Evolutionary conservation across 2,113 vertebrate genomes (phyloP).

Genomic region (Salvelinus sp.): DNA sequence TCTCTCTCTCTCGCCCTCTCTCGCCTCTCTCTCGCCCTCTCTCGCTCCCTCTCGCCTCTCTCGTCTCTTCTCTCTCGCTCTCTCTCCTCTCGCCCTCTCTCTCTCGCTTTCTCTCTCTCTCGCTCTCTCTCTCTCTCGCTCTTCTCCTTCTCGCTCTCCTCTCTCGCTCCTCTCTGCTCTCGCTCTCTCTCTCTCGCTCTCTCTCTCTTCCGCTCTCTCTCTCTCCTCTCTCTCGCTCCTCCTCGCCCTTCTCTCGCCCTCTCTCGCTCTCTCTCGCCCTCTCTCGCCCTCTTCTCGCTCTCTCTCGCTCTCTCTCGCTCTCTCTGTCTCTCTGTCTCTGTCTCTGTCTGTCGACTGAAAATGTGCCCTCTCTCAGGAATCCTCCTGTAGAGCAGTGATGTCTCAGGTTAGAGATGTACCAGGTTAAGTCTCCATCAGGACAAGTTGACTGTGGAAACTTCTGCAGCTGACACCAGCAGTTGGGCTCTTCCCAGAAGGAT

Average conservation of each 20-base stretch:
- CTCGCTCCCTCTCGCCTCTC: background rate
- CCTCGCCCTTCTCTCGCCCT: too few species aligned
- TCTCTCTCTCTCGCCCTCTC: constrained; percentile 24
- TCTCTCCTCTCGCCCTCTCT: background rate
- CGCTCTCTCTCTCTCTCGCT: constrained; percentile 17
- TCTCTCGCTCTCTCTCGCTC: background rate
- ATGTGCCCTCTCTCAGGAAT: constrained; percentile 49
- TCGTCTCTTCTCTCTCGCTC: too few species aligned
- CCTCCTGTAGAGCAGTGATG: constrained; percentile 33
- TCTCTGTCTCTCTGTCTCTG: background rate
- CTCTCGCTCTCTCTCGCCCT: constrained; percentile 9
- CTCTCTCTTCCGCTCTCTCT: too few species aligned
- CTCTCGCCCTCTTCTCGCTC: constrained; percentile 19
- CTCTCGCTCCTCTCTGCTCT: constrained; percentile 16
- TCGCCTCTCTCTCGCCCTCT: constrained; percentile 16
- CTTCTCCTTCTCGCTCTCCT: too few species aligned
- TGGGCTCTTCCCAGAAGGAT: too few species aligned
- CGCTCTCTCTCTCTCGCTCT: background rate
- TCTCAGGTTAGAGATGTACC: background rate
- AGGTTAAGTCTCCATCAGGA: too few species aligned
- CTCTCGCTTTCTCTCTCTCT: background rate
- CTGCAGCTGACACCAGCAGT: too few species aligned
- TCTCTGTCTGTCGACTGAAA: constrained; percentile 38
- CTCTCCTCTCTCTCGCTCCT: too few species aligned
- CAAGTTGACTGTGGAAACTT: too few species aligned